These are phyloP conservation scores for Megaleporinus macrocephalus DNA, from an alignment of 2,113 vertebrate genomes.

Conservation along the genomic window DNA sequence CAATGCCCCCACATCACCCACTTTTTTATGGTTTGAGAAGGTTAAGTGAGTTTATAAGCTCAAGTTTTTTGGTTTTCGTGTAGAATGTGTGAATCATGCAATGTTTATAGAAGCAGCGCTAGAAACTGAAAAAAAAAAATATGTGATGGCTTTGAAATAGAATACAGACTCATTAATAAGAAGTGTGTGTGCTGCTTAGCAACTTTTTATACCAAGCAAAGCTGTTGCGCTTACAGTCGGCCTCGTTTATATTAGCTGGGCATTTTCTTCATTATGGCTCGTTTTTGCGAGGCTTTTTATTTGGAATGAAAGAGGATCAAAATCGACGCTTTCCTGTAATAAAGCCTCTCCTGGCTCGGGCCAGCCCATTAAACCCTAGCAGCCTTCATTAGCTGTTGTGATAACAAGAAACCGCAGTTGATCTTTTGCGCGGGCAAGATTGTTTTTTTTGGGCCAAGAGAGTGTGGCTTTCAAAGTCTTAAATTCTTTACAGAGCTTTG, in stretches of 20 bases:
- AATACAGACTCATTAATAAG: slow-evolving; percentile 58
- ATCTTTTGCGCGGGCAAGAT: slow-evolving; percentile 42
- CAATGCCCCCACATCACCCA: slow-evolving; percentile 5
- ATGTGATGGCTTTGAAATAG: slow-evolving; percentile 46
- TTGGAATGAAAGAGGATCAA: slow-evolving; percentile 53
- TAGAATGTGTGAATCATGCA: neutral
- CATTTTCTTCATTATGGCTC: slow-evolving; percentile 44
- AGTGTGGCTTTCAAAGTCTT: slow-evolving; percentile 26
- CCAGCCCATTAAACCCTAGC: slow-evolving; percentile 59
- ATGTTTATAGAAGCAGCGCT: neutral
- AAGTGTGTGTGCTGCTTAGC: slow-evolving; percentile 38
- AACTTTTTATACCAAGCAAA: slow-evolving; percentile 44
- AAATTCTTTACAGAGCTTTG: slow-evolving; percentile 59
- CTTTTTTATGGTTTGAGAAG: neutral
- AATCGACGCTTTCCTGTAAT: slow-evolving; percentile 60
- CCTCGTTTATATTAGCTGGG: slow-evolving; percentile 40
- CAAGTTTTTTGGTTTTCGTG: neutral
- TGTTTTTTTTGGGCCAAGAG: slow-evolving; percentile 53
- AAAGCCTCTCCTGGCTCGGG: slow-evolving; percentile 55
- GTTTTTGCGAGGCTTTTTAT: slow-evolving; percentile 50
- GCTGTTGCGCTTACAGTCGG: slow-evolving; percentile 49
- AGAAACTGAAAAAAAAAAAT: slow-evolving; percentile 18
- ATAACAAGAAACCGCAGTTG: slow-evolving; percentile 59
- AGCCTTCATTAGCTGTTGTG: slow-evolving; percentile 64
- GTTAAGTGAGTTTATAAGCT: neutral